Evolutionary conservation across 2,888 invertebrate genomes (phyloP), one percentile per base, ranked within the genome.

Genomic region (Fissipunctia ypsillon): DNA sequence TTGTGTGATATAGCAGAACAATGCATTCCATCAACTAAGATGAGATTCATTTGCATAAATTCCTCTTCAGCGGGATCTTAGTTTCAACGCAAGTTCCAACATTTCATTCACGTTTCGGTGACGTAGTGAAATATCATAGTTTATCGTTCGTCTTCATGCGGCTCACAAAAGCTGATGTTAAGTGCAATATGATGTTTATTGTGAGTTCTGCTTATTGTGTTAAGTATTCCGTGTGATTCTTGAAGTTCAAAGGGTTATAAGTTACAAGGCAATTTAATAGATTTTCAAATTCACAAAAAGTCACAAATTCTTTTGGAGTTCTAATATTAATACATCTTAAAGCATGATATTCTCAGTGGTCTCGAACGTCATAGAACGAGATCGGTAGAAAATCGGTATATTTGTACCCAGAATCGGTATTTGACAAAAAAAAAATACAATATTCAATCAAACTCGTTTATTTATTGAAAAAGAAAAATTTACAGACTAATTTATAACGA

Each of bases 11-110:
- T 78, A 80, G 71, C 78, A 84, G 86, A 87, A 90, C 88, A 91
- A 88, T 90, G 88, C 89, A 89, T 88, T 90, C 88, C 89, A 90
- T 91, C 91, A 91, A 89, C 88, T 87, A 87, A 90, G 88, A 89
- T 86, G 88, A 89, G 90, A 88, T 89, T 91, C 88, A 91, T 93
- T 93, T 91, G 90, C 93, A 93, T 93, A 91, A 89, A 89, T 90
- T 91, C 87, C 86, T 81, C 86, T 83, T 66, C 81, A 84, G 78
- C 74, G 75, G 84, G 76, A 87, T 90, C 89, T 90, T 83, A 85
- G 90, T 88, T 89, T 83, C 85, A 72, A 79, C 73, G 73, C 79
- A 82, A 88, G 86, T 85, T 83, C 66, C 84, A 76, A 82, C 84
- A 81, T 86, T 81, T 84, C 85, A 83, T 81, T 82, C 80, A 38